These are phyloP conservation scores for Corythaixoides concolor DNA, from an alignment of 2,113 vertebrate species.

Conservation along the genomic window DNA sequence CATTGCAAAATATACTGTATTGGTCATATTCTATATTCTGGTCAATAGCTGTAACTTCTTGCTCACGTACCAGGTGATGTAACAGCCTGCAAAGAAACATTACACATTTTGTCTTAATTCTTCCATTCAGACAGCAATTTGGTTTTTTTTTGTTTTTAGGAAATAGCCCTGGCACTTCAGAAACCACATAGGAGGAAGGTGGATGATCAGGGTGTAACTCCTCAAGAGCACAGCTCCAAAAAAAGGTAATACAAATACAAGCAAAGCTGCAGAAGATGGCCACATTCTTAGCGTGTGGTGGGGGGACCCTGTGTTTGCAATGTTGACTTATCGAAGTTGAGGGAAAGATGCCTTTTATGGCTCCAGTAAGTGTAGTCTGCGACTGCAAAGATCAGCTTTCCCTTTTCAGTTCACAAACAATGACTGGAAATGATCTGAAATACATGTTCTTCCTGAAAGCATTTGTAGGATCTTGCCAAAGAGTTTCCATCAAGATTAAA, in stretches of 20 bases:
- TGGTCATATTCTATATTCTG: neutral
- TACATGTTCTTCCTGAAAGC: conserved; percentile 6
- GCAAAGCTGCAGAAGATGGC: neutral
- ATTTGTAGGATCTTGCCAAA: neutral
- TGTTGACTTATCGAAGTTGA: neutral
- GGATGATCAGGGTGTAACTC: neutral
- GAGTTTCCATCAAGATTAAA: neutral
- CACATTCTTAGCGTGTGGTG: neutral
- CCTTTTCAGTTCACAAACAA: neutral
- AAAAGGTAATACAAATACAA: neutral
- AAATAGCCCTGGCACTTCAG: neutral
- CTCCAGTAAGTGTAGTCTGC: neutral
- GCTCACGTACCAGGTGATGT: neutral
- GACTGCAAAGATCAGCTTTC: neutral
- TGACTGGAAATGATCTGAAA: neutral
- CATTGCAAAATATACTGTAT: neutral
- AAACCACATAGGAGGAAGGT: neutral
- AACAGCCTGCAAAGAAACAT: neutral
- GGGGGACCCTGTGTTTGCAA: neutral
- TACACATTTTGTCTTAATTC: neutral
- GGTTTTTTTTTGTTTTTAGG: neutral
- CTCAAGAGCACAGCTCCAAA: neutral
- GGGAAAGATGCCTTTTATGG: neutral
- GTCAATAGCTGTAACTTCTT: neutral
- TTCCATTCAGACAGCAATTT: neutral